A percentile compares a stretch with the other conserved stretches of the same genome.
These are phyloP conservation scores for Drosophila limbata DNA, from an alignment of 2,888 invertebrate species.

Conservation along the genomic window DNA sequence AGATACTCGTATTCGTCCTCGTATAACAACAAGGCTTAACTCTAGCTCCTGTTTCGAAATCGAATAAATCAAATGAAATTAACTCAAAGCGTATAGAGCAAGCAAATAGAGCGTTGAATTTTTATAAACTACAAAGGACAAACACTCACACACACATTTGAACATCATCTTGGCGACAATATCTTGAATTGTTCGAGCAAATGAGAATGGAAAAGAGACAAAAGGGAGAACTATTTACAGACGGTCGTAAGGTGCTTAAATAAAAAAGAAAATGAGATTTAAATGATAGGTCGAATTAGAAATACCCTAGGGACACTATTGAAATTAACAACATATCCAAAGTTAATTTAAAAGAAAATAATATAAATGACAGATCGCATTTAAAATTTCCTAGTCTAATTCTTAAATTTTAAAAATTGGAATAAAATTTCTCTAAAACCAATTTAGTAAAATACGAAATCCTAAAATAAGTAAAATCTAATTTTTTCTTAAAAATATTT, in stretches of 20 bases:
- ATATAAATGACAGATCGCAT: too few species aligned
- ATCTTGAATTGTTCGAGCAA: conserved; percentile 74
- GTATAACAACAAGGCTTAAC: conserved; percentile 35
- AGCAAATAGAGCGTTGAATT: conserved; percentile 62
- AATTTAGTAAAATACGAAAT: too few species aligned
- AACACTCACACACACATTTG: conserved; percentile 29
- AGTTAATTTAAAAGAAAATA: neutral
- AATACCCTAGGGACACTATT: neutral
- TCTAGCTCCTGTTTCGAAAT: conserved; percentile 20
- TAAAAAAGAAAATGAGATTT: conserved; percentile 3
- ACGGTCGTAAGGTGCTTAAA: conserved; percentile 47
- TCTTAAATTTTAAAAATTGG: too few species aligned
- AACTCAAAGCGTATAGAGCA: conserved; percentile 51
- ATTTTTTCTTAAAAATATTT: too few species aligned
- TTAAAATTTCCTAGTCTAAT: too few species aligned
- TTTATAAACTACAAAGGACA: conserved; percentile 52
- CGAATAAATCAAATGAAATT: conserved; percentile 74
- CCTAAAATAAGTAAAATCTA: too few species aligned
- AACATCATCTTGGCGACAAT: conserved; percentile 62
- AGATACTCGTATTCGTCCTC: conserved; percentile 29
- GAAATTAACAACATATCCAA: neutral
- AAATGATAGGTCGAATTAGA: conserved; percentile 12
- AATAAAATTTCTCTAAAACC: too few species aligned
- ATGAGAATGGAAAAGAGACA: conserved; percentile 59
- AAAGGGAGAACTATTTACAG: conserved; percentile 45